These are phyloP conservation scores for Ptychadena robeensis DNA, from an alignment of 2,797 vertebrate species.

Conservation along the genomic window DNA sequence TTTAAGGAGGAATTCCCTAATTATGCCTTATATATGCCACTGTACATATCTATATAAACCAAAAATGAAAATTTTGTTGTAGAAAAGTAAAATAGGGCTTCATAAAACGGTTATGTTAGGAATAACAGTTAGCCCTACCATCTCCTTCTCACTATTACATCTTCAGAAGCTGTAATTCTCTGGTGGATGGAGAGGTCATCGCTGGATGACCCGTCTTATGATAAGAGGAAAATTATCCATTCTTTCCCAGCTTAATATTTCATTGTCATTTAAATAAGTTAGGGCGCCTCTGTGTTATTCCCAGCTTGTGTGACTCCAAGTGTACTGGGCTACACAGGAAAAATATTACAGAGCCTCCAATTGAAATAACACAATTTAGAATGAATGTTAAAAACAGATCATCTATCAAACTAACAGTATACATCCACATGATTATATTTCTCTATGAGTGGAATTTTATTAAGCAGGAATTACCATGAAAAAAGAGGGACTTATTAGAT, in stretches of 20 bases:
- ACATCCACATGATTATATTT: constrained; percentile 37
- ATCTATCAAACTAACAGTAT: constrained; percentile 35
- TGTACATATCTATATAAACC: too few species aligned
- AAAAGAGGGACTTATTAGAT: constrained; percentile 33
- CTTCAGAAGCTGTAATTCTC: constrained; percentile 1
- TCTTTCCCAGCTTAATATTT: constrained; percentile 45
- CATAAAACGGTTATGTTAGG: background rate
- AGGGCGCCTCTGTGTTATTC: background rate
- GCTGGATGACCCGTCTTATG: constrained; percentile 11
- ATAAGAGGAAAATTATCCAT: constrained; percentile 23
- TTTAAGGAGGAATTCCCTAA: too few species aligned
- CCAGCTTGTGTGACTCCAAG: background rate
- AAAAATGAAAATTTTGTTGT: too few species aligned
- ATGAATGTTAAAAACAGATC: constrained; percentile 26
- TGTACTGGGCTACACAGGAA: background rate
- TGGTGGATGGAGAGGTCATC: background rate
- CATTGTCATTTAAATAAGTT: constrained; percentile 33
- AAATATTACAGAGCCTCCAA: background rate
- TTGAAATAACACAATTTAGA: constrained; percentile 29
- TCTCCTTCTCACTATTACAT: background rate
- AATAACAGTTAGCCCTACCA: background rate
- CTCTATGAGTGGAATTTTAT: constrained; percentile 25
- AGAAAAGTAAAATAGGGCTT: too few species aligned
- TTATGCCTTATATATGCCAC: too few species aligned
- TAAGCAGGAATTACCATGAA: constrained; percentile 29